Conservation (phyloP, 2,888 invertebrate genomes). For the Galerucella nymphaeae region DNA sequence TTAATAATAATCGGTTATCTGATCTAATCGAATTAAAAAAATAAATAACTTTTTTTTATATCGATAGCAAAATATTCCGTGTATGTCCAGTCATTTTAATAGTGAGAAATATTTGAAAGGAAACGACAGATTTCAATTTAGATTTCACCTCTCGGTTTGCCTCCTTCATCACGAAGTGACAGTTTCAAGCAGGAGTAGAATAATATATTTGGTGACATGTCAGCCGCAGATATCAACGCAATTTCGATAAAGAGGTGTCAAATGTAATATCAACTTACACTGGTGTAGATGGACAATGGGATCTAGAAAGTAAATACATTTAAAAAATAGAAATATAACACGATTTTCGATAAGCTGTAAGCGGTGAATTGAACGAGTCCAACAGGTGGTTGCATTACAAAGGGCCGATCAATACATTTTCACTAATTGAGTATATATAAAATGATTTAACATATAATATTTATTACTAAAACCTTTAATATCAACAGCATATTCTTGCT, state of each 20-base stretch:
- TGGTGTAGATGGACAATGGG: neutral
- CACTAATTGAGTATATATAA: too few relatives aligned
- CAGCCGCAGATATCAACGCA: constrained; percentile 33
- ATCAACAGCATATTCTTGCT: too few relatives aligned
- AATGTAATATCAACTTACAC: constrained; percentile 3
- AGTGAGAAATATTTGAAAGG: constrained; percentile 7
- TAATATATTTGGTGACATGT: constrained; percentile 38
- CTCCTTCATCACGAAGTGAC: constrained; percentile 43
- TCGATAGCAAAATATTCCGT: too few relatives aligned
- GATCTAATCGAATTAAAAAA: too few relatives aligned
- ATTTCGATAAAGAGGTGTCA: constrained; percentile 1
- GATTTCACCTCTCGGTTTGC: constrained; percentile 27
- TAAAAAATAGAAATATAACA: neutral
- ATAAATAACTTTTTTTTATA: too few relatives aligned
- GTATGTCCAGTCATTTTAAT: constrained; percentile 1
- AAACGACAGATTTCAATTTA: constrained; percentile 41
- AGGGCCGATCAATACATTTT: too few relatives aligned
- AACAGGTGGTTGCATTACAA: too few relatives aligned
- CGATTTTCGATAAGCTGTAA: too few relatives aligned
- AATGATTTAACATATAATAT: too few relatives aligned
- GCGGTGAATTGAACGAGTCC: too few relatives aligned
- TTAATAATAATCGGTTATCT: too few relatives aligned
- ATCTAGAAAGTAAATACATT: neutral
- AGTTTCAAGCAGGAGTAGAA: constrained; percentile 43
- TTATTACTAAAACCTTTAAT: too few relatives aligned